Evolutionary conservation across 2,888 invertebrate genomes (phyloP), one percentile per base, ranked within the genome.

Genomic region (Parnassius apollo): DNA sequence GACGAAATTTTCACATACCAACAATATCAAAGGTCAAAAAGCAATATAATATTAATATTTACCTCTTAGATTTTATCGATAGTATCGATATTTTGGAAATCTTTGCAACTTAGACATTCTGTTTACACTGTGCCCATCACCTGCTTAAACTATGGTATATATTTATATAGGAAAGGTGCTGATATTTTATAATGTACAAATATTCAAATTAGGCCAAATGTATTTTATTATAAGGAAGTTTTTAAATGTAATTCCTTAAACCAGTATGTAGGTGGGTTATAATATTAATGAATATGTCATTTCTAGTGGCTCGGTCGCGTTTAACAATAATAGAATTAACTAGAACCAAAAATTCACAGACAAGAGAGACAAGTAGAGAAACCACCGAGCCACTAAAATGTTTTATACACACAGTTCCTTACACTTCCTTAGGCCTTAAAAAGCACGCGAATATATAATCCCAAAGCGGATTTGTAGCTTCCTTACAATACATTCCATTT

Each of bases 251-350:
- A 59, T 59, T 68, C 61, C 65, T 76, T 80, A 73, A 80, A 78
- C 76, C 73, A 70, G 71, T 73, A 75, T 80, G 81, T 73, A 75
- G 81, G 81, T 81, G 79, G 80, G 80, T 69, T 67, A 57, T 48
- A 50, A 50, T 56, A 57, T 35, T 35, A 57, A 46, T 48, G 11
- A 18, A 59, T 44, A 46, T 1, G 13, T 48, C 50, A 55, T 56
- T 51, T 61, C 51, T 48, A 63, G 42, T 57, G 51, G 51, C 56
- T 59, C 49, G 13, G 49, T 4, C 3, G 35, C 35, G 35, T 35
- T 35, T 7, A 35, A 35, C 35, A 35, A 35, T 35, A 4, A 35
- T 35, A 35, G 35, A 35, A 35, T 7, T 35, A 35, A 35, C 35
- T 35, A 35, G 7, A 35, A 35, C 7, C 35, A 35, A 4, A 4